Base-by-base conservation (phyloP, 2,113 vertebrate genomes). In the Lutjanus erythropterus region DNA sequence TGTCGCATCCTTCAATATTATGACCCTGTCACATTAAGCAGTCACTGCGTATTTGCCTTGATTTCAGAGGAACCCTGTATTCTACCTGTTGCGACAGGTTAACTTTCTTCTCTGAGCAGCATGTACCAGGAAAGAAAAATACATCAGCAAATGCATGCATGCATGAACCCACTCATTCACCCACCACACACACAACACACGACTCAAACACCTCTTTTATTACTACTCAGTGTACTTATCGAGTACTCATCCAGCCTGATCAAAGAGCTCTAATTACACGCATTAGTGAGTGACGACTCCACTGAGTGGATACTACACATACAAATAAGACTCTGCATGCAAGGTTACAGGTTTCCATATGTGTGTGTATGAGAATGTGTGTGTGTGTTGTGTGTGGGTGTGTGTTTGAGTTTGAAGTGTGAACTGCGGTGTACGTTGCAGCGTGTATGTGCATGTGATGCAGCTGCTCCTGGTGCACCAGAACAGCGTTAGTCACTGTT, bases 181-280 rank as follows among this genome's bases (percentile, higher is more conserved):
- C 42, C 81, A 60, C 11, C 62, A 65, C 64, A 78, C 46, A 83
- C 68, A 78, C 9, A 53, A 66, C 71, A 76, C 77, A 86, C 8
- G 19, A 56, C 53, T 70, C n/a, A 11, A 71, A 58, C 52, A 50
- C 68, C 50, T 84, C 72, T 81, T 70, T 72, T 41, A 71, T 78
- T 76, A 59, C 41, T 71, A 62, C 65, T 65, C 44, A 21, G 60
- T 79, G 76, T 81, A 76, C 78, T 84, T 85, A 76, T 47, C 79
- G 85, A 84, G 77, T 75, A 37, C 80, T 80, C 59, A 66, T 78
- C 67, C 77, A 41, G 52, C 47, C 82, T 79, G 82, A 91, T 80
- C 80, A 86, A 87, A 88, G 86, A 77, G 78, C 55, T 62, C 23
- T 88, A 90, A 91, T 91, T 91, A 87, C 82, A 87, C 7, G 8